phyloP scores from a whole-genome alignment of 2,797 vertebrate species.

The Syncerus caffer region DNA sequence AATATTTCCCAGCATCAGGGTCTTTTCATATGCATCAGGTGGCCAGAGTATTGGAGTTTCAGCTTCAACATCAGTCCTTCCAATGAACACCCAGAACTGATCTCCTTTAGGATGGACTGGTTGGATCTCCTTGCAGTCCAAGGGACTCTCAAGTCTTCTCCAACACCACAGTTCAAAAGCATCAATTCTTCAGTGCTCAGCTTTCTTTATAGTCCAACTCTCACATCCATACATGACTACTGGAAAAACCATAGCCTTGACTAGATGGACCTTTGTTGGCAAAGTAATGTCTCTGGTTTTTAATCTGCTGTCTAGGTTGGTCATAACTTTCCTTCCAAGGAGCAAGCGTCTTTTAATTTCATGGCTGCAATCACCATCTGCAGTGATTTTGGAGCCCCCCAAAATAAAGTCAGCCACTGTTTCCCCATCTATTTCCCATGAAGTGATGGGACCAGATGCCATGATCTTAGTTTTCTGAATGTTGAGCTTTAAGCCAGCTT shows the following conservation, averaged over 20 bases:
- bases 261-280: not conserved
- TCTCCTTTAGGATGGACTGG: not conserved
- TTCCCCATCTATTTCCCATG: no score
- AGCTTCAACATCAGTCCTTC: not conserved
- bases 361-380: no score
- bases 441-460: no score
- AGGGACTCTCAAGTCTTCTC: not conserved
- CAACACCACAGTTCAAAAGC: not conserved
- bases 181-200: not conserved
- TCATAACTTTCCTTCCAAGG: not conserved
- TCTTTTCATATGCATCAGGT: not conserved
- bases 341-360: not conserved
- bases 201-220: not conserved
- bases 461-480: no score
- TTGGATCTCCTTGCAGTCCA: not conserved
- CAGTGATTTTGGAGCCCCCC: no score
- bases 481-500: no score
- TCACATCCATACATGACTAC: not conserved
- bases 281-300: not conserved
- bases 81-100: not conserved
- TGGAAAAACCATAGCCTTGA: not conserved
- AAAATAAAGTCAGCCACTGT: no score
- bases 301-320: not conserved
- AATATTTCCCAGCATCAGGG: not conserved
- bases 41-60: not conserved